Percentiles rank a stretch among this genome's conserved stretches.
Evolutionary conservation across 2,113 vertebrate species (phyloP).

Genomic region (Callionymus lyra): DNA sequence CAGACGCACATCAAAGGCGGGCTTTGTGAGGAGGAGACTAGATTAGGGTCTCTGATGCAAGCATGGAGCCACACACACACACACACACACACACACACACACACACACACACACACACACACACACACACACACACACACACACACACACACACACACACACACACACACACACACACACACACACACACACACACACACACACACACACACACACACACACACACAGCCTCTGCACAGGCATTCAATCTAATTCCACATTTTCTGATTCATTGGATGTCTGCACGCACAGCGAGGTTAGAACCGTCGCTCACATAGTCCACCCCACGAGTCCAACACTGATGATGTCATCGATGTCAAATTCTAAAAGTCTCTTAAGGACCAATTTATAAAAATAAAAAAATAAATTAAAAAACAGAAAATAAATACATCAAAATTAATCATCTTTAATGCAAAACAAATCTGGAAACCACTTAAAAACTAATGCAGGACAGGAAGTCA

Average conservation of each 20-base stretch:
- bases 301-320: too few relatives aligned
- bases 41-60: slow-evolving; percentile 64
- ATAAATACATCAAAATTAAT: too few relatives aligned
- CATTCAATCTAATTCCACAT: slow-evolving; percentile 46
- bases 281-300: slow-evolving; percentile 31
- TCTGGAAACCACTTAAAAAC: too few relatives aligned
- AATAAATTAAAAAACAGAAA: too few relatives aligned
- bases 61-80: slow-evolving; percentile 30
- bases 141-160: slow-evolving; percentile 10
- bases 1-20: slow-evolving; percentile 61
- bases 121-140: slow-evolving; percentile 11
- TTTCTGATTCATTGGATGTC: slow-evolving; percentile 45
- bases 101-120: slow-evolving; percentile 10
- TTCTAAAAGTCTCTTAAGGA: too few relatives aligned
- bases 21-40: slow-evolving; percentile 64
- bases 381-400: too few relatives aligned
- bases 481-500: too few relatives aligned
- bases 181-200: slow-evolving; percentile 10
- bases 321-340: too few relatives aligned
- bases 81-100: slow-evolving; percentile 11
- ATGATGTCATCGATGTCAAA: too few relatives aligned
- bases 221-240: slow-evolving; percentile 36
- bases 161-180: slow-evolving; percentile 11
- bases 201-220: slow-evolving; percentile 11
- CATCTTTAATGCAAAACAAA: too few relatives aligned